Evolutionary conservation across 2,797 vertebrate genomes (phyloP), one percentile per base, ranked within the genome.

Genomic region (Apodemus agrarius): DNA sequence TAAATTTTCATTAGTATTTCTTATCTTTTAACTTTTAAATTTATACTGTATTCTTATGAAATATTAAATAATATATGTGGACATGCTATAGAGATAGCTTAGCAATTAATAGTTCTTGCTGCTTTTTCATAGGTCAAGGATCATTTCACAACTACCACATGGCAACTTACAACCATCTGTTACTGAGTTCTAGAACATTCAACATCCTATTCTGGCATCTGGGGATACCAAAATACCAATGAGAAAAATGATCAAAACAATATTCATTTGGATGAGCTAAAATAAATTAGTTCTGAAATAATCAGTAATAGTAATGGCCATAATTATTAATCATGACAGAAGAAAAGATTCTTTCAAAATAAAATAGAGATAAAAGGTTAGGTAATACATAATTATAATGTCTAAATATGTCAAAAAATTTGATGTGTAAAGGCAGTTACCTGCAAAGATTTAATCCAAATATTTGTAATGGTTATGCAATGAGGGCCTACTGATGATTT

Each of bases 1-100:
- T 82, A 74, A 95, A 83, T 10, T 61, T 87, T 82, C 24, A 76
- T 86, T 16, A 40, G 57, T 79, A 31, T 91, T 93, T 93, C 82
- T 94, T 76, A 76, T 75, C 40, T 78, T 57, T 49, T 85, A 94
- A 93, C 95, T 24, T 31, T 34, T 22, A 59, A 82, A 72, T 57
- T 29, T 34, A 3, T 86, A 4, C n/a, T 37, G 31, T 37, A 40
- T 72, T 59, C 69, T 75, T 94, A 37, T 61, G 65, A 95, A 69
- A 54, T 67, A 72, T 46, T 43, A 84, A n/a, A 19, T 49, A 74
- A 78, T 63, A 82, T 12, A 16, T 75, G 21, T 49, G 3, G 82
- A 67, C 26, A 86, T 74, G 26, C 24, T 76, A 13, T 29, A 49
- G 26, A 49, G 43, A 78, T 8, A 1, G 6, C 75, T 46, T 29